These are phyloP conservation scores for Papilio demoleus DNA, from an alignment of 2,888 invertebrate species.

Conservation along the genomic window DNA sequence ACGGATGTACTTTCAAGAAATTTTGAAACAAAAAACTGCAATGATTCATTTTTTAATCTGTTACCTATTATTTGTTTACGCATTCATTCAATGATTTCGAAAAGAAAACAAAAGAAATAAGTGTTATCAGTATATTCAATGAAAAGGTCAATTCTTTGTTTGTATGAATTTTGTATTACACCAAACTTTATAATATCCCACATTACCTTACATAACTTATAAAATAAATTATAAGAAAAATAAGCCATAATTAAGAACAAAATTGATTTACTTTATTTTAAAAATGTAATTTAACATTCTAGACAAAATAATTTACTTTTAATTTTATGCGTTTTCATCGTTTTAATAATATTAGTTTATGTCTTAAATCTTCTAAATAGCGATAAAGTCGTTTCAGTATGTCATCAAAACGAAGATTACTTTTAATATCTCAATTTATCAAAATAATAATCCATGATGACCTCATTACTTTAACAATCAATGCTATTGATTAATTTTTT, in stretches of 20 bases:
- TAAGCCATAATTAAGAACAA: no score
- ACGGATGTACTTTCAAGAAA: conserved; percentile 35
- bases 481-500: neutral
- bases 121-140: neutral
- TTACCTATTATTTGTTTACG: conserved; percentile 9
- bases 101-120: neutral
- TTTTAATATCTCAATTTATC: conserved; percentile 11
- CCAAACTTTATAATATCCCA: no score
- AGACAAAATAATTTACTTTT: no score
- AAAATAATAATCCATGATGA: conserved; percentile 1
- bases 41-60: conserved; percentile 21
- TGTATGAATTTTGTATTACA: neutral
- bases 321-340: no score
- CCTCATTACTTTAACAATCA: conserved; percentile 35
- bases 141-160: neutral
- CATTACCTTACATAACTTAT: no score
- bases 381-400: neutral
- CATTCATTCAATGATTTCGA: neutral
- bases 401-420: neutral
- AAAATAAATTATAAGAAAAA: no score
- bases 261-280: no score
- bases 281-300: no score
- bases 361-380: neutral
- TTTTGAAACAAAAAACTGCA: neutral
- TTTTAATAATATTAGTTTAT: no score